Evolutionary conservation across 1,140 invertebrate genomes (phyloP).

Genomic region (Achatina immaculata): DNA sequence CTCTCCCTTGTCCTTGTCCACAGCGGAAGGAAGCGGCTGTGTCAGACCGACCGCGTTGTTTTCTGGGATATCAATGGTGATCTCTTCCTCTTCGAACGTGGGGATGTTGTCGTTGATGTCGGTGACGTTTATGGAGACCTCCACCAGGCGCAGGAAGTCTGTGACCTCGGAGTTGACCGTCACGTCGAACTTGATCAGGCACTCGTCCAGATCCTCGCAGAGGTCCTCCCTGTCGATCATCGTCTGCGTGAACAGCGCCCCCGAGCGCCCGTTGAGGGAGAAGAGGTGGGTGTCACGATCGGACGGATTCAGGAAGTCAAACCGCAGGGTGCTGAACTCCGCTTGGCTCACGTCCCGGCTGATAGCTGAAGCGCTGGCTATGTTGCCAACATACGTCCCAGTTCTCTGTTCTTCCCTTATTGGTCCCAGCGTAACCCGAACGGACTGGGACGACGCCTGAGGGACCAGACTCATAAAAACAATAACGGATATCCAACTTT

Average conservation of each 20-base stretch:
- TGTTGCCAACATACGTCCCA: slow-evolving; percentile 44
- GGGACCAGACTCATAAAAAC: neutral
- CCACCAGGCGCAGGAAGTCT: slow-evolving; percentile 83
- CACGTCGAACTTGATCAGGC: slow-evolving; percentile 85
- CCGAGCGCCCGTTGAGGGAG: slow-evolving; percentile 45
- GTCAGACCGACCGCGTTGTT: slow-evolving; percentile 75
- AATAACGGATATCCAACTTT: neutral
- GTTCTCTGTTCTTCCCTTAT: slow-evolving; percentile 41
- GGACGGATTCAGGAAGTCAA: slow-evolving; percentile 42
- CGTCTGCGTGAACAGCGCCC: slow-evolving; percentile 41
- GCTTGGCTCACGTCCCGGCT: slow-evolving; percentile 21
- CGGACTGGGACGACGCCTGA: neutral
- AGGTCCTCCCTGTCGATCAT: slow-evolving; percentile 47
- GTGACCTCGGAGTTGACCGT: slow-evolving; percentile 84
- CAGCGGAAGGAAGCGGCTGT: slow-evolving; percentile 84
- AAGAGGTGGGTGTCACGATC: slow-evolving; percentile 43
- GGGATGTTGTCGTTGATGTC: slow-evolving; percentile 83
- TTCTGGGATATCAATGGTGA: slow-evolving; percentile 69
- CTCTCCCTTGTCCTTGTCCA: slow-evolving; percentile 81
- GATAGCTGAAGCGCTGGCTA: slow-evolving; percentile 41
- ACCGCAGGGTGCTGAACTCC: slow-evolving; percentile 36
- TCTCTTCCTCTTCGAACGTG: slow-evolving; percentile 69
- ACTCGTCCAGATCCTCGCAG: slow-evolving; percentile 74
- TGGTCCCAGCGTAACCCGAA: slow-evolving; percentile 36
- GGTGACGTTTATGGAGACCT: slow-evolving; percentile 81